These are phyloP conservation scores for Drosophila tristis DNA, from an alignment of 1,140 invertebrate species.

Conservation along the genomic window DNA sequence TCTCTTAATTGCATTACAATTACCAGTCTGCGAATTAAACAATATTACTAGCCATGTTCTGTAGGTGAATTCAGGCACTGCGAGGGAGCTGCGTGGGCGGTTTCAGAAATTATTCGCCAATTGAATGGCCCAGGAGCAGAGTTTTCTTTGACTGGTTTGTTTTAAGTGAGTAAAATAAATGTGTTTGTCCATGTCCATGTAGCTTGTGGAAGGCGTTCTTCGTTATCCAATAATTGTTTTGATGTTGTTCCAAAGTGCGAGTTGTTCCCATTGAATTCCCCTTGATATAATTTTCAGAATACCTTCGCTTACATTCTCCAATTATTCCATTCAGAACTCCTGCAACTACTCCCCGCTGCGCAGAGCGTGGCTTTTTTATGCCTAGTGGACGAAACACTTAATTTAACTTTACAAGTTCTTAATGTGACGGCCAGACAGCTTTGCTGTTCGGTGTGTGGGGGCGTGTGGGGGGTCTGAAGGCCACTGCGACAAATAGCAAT, in stretches of 20 bases:
- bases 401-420: slow-evolving; percentile 82
- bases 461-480: not conserved
- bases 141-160: too few species aligned
- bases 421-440: slow-evolving; percentile 74
- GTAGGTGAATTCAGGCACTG: slow-evolving; percentile 22
- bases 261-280: not conserved
- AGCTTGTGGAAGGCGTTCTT: too few species aligned
- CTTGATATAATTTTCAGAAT: slow-evolving; percentile 1
- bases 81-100: slow-evolving; percentile 16
- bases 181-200: too few species aligned
- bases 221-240: too few species aligned
- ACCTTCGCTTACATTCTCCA: not conserved
- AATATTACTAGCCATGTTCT: slow-evolving; percentile 47
- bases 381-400: slow-evolving; percentile 78
- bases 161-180: too few species aligned
- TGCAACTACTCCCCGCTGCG: slow-evolving; percentile 54
- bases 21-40: slow-evolving; percentile 76
- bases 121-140: not conserved
- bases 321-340: slow-evolving; percentile 53
- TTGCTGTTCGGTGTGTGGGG: slow-evolving; percentile 8
- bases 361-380: slow-evolving; percentile 61
- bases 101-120: slow-evolving; percentile 3
- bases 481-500: slow-evolving; percentile 66
- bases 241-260: too few species aligned
- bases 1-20: slow-evolving; percentile 79